phyloP scores from a whole-genome alignment of 2,113 vertebrate species.

The Burhinus bistriatus region DNA sequence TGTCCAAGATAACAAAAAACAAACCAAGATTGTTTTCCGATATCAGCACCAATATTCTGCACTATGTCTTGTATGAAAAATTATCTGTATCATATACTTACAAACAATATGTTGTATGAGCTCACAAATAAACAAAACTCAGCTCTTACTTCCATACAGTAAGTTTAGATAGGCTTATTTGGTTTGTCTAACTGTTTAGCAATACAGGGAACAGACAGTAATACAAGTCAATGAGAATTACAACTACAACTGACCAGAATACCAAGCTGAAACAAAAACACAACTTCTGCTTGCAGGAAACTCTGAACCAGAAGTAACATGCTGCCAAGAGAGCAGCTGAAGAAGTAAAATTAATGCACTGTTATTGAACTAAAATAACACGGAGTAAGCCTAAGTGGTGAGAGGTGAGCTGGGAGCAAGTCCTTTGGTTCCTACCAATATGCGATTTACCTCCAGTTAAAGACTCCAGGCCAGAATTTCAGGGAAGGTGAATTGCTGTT shows the following conservation, averaged over 20 bases:
- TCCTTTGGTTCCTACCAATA: not conserved
- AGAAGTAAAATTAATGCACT: not conserved
- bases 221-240: not conserved
- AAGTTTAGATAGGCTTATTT: not conserved
- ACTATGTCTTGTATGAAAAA: not conserved
- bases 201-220: not conserved
- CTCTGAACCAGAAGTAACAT: not conserved
- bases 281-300: not conserved
- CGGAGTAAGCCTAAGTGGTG: not conserved
- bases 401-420: not conserved
- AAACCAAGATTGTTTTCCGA: not conserved
- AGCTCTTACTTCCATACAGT: not conserved
- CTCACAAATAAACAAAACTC: not conserved
- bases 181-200: not conserved
- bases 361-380: not conserved
- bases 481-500: not conserved
- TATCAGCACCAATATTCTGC: not conserved
- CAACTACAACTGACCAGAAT: not conserved
- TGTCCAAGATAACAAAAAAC: not conserved
- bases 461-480: not conserved
- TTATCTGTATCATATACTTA: not conserved
- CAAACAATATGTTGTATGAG: not conserved
- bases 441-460: not conserved
- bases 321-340: not conserved
- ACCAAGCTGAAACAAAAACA: not conserved